Conservation (phyloP, 1,140 invertebrate species). For the Brachionus manjavacas region DNA sequence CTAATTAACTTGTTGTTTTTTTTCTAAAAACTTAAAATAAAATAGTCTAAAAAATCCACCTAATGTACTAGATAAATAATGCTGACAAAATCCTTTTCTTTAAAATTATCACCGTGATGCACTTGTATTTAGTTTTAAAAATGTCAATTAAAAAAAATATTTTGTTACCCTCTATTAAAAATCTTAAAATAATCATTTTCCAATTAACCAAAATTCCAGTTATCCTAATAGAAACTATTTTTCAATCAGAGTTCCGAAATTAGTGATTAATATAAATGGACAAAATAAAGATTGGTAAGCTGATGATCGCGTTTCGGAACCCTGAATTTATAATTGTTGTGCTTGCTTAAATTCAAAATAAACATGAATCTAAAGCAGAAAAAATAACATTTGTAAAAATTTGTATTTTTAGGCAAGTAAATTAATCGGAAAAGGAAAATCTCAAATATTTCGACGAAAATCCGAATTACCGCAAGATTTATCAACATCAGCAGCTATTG, state of each 20-base stretch:
- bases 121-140: too few species aligned
- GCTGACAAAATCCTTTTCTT: too few species aligned
- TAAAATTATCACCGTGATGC: too few species aligned
- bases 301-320: neutral
- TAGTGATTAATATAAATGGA: too few species aligned
- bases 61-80: too few species aligned
- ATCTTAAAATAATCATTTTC: too few species aligned
- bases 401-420: conserved; percentile 54
- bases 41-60: too few species aligned
- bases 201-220: neutral
- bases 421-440: conserved; percentile 70
- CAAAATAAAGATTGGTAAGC: neutral
- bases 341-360: neutral
- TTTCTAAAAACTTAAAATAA: too few species aligned
- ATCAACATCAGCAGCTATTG: neutral
- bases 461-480: conserved; percentile 79
- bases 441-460: conserved; percentile 74
- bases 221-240: neutral
- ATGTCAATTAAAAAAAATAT: too few species aligned
- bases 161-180: too few species aligned
- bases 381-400: neutral
- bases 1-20: too few species aligned
- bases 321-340: neutral
- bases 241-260: neutral
- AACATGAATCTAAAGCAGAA: neutral